Evolutionary conservation across 2,113 vertebrate genomes (phyloP).

Genomic region (Leptobrachium leishanense): DNA sequence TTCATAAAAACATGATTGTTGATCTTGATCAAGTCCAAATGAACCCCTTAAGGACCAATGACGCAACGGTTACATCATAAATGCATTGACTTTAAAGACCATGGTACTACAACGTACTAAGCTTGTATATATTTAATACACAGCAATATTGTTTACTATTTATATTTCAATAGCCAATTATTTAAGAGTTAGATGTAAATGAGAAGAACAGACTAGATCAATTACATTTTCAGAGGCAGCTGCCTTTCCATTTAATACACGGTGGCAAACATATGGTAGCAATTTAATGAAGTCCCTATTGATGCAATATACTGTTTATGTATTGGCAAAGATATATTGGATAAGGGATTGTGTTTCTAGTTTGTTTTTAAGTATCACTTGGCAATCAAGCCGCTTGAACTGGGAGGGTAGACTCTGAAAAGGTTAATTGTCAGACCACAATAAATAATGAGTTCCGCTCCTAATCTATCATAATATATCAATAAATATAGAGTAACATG

Average conservation of each 20-base stretch:
- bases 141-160: background rate
- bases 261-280: slow-evolving; percentile 27
- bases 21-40: no score
- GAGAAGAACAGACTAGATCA: slow-evolving; percentile 4
- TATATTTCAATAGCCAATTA: slow-evolving; percentile 3
- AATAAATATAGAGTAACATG: background rate
- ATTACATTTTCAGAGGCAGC: background rate
- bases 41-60: no score
- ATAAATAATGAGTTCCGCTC: background rate
- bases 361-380: slow-evolving; percentile 1
- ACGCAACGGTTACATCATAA: no score
- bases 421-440: background rate
- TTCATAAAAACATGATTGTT: no score
- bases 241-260: slow-evolving; percentile 17
- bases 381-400: background rate
- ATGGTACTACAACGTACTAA: no score
- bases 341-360: background rate
- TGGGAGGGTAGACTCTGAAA: background rate
- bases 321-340: slow-evolving; percentile 19
- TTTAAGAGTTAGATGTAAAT: slow-evolving; percentile 17
- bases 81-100: no score
- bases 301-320: background rate
- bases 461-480: background rate
- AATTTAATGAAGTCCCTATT: slow-evolving; percentile 16
- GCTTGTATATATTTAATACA: no score